Percentiles rank a stretch among this genome's conserved stretches.
Evolutionary conservation across 2,888 invertebrate genomes (phyloP).

Genomic region (Drosophila nr. perissopoda): DNA sequence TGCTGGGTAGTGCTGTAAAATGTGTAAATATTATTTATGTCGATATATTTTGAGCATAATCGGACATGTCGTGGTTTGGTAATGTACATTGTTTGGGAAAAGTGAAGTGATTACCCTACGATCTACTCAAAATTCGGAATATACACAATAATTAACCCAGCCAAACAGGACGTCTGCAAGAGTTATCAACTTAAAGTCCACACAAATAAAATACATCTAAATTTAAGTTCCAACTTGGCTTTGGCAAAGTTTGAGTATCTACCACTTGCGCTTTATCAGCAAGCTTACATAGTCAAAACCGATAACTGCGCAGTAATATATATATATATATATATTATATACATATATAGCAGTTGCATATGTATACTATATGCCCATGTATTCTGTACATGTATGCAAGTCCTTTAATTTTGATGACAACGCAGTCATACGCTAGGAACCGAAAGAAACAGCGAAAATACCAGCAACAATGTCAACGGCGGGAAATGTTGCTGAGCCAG

Average conservation of each 20-base stretch:
- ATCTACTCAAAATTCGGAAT: constrained; percentile 35
- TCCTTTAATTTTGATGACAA: constrained; percentile 34
- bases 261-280: constrained; percentile 31
- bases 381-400: constrained; percentile 17
- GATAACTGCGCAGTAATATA: constrained; percentile 51
- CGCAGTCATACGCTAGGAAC: constrained; percentile 9
- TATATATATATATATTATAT: not conserved
- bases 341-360: constrained; percentile 13
- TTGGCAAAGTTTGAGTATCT: constrained; percentile 28
- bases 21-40: not conserved
- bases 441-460: constrained; percentile 11
- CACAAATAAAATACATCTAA: not conserved
- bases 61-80: constrained; percentile 17
- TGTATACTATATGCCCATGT: constrained; percentile 14
- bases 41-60: constrained; percentile 26
- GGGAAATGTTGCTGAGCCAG: constrained; percentile 54
- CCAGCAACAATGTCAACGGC: constrained; percentile 46
- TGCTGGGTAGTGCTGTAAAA: constrained; percentile 12
- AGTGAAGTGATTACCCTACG: constrained; percentile 13
- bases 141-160: not conserved
- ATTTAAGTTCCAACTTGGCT: constrained; percentile 9
- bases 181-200: not conserved
- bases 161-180: not conserved
- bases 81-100: constrained; percentile 38
- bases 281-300: constrained; percentile 8